phyloP scores from a whole-genome alignment of 2,888 invertebrate genomes.

The Cheilosia impressa region DNA sequence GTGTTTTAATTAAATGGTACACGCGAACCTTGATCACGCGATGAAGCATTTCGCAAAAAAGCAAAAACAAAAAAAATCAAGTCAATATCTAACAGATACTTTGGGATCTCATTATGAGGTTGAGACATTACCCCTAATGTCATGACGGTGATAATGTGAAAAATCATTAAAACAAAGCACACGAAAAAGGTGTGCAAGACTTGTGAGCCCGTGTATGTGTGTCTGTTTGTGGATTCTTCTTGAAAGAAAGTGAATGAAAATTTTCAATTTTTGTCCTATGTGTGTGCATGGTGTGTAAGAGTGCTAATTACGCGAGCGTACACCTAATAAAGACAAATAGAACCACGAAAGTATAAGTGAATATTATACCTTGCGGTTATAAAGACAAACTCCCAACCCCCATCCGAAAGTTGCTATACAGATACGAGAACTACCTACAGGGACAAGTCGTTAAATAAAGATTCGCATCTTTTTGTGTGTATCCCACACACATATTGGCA shows the following conservation, averaged over 20 bases:
- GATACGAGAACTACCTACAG: not conserved
- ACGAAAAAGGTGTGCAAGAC: constrained; percentile 41
- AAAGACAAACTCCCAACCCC: constrained; percentile 27
- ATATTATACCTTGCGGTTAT: constrained; percentile 54
- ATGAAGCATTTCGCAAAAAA: constrained; percentile 13
- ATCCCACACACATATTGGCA: constrained; percentile 44
- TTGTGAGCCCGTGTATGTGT: not conserved
- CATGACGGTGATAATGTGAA: constrained; percentile 53
- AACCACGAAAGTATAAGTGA: constrained; percentile 39
- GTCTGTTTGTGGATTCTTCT: not conserved
- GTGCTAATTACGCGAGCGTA: constrained; percentile 57
- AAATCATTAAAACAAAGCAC: constrained; percentile 61
- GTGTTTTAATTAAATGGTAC: constrained; percentile 58
- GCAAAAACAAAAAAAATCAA: not conserved
- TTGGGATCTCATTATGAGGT: constrained; percentile 53
- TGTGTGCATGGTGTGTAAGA: constrained; percentile 3
- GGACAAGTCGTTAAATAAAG: constrained; percentile 41
- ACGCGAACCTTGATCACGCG: constrained; percentile 59
- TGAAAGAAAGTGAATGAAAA: constrained; percentile 35
- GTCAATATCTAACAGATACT: constrained; percentile 61
- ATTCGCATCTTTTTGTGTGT: constrained; percentile 34
- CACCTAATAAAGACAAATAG: constrained; percentile 38
- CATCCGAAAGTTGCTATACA: not conserved
- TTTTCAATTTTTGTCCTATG: constrained; percentile 48
- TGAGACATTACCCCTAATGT: constrained; percentile 64